These are phyloP conservation scores for Onthophagus sagittarius DNA, from an alignment of 2,888 invertebrate species.

Conservation along the genomic window DNA sequence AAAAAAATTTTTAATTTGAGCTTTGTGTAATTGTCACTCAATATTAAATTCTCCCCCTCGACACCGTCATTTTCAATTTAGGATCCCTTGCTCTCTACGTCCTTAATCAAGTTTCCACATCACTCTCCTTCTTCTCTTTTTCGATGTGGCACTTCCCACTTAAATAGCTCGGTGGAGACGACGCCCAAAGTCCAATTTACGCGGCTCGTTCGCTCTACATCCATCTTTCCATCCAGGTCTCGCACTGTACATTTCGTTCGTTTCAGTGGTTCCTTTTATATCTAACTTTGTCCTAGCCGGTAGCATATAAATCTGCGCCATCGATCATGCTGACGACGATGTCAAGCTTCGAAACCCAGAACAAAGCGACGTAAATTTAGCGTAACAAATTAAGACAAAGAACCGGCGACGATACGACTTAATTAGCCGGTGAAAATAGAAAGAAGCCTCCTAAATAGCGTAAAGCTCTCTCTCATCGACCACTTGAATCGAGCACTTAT, in stretches of 20 bases:
- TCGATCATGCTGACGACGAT: slow-evolving; percentile 1
- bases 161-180: not conserved
- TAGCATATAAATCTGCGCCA: not conserved
- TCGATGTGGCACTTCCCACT: not conserved
- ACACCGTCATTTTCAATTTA: not conserved
- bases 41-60: not conserved
- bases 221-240: not conserved
- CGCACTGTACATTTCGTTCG: not conserved
- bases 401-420: not conserved
- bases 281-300: not conserved
- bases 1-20: not conserved
- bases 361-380: slow-evolving; percentile 11
- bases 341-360: not conserved
- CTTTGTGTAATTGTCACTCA: not conserved
- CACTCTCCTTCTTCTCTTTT: slow-evolving; percentile 1
- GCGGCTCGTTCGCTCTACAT: slow-evolving; percentile 1
- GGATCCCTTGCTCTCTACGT: not conserved
- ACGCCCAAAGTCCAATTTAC: slow-evolving; percentile 2
- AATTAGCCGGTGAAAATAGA: not conserved
- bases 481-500: not conserved
- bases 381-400: slow-evolving; percentile 5
- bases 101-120: not conserved
- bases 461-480: not conserved
- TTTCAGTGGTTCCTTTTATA: not conserved
- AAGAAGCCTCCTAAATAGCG: not conserved